A percentile compares a stretch with the other conserved stretches of the same genome.
Conservation (phyloP, 1,140 invertebrate species). For the Drosophila murphyi region DNA sequence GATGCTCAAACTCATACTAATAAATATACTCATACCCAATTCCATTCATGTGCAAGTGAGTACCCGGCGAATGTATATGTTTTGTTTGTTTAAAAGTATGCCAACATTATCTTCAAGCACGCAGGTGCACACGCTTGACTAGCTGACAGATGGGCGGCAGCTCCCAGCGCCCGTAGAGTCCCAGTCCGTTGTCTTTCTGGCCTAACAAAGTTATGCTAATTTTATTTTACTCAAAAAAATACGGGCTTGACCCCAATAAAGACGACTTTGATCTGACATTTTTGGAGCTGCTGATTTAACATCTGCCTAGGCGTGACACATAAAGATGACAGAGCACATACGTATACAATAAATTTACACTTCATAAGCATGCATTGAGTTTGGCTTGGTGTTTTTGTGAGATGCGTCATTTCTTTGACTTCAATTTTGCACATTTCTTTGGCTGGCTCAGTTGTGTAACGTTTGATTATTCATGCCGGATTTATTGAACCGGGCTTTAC, state of each 20-base stretch:
- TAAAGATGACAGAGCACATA: background rate
- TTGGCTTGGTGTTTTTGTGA: constrained; percentile 9
- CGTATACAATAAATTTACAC: background rate
- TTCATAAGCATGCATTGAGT: no score
- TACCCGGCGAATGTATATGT: constrained; percentile 14
- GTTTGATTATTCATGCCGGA: constrained; percentile 70
- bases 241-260: constrained; percentile 39
- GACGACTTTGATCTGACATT: constrained; percentile 22
- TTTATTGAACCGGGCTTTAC: constrained; percentile 50
- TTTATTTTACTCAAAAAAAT: constrained; percentile 23
- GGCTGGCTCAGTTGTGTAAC: constrained; percentile 50
- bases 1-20: constrained; percentile 14
- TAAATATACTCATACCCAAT: no score
- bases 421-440: constrained; percentile 11
- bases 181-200: constrained; percentile 6
- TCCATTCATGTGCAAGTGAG: constrained; percentile 12
- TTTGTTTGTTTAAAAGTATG: constrained; percentile 20
- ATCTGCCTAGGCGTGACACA: constrained; percentile 26
- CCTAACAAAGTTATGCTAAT: constrained; percentile 43
- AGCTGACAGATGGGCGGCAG: constrained; percentile 6
- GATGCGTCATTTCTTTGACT: constrained; percentile 52
- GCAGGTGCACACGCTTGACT: constrained; percentile 20
- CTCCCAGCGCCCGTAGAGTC: constrained; percentile 18
- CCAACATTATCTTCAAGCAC: constrained; percentile 17
- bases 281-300: constrained; percentile 19